Base-by-base conservation (phyloP, 2,888 invertebrate genomes). In the Bombylius discolor region DNA sequence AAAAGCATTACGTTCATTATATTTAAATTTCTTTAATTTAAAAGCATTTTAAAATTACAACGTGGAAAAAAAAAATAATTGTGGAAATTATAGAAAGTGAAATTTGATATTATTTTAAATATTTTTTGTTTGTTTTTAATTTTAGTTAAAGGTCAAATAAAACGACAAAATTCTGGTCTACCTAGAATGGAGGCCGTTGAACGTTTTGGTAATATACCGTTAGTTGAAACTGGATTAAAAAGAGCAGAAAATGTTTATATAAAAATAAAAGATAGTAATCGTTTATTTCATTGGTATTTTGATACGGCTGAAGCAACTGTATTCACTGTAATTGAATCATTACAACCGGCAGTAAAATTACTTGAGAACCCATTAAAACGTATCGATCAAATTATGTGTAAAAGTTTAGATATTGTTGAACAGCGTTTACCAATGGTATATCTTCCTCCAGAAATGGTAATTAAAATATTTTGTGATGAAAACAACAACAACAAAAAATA, bases 361-460 rank as follows among this genome's bases (percentile, higher is more conserved):
- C 78, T 89, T 51, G 85, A 87, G 67, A 78, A 81, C 0, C 91
- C 91, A 0, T 76, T 90, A 11, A 77, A 78, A 39, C 82, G 82
- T 57, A 77, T 89, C 46, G 90, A 90, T 73, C 78, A 78, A 61
- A 78, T 90, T 59, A 81, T 93, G 59, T 92, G 90, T 75, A 84
- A 81, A 68, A 88, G 90, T 56, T 79, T 94, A 61, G 90, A 91
- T 63, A 80, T 87, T 46, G 83, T 93, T n/a, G 92, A 93, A 70
- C 82, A 87, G 65, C 81, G 82, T 58, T 84, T 90, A 51, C 93
- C 93, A 0, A 81, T 85, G 3, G 86, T 93, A 59, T 83, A 85
- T 68, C 76, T 91, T 62, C 89, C 92, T 6, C 90, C 93, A 9
- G 83, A 91, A 76, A 81, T 87, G 78, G 92, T 92, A 77, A 81